These are phyloP conservation scores for Ceratosolen fusciceps DNA, from an alignment of 1,140 invertebrate species.

Conservation along the genomic window DNA sequence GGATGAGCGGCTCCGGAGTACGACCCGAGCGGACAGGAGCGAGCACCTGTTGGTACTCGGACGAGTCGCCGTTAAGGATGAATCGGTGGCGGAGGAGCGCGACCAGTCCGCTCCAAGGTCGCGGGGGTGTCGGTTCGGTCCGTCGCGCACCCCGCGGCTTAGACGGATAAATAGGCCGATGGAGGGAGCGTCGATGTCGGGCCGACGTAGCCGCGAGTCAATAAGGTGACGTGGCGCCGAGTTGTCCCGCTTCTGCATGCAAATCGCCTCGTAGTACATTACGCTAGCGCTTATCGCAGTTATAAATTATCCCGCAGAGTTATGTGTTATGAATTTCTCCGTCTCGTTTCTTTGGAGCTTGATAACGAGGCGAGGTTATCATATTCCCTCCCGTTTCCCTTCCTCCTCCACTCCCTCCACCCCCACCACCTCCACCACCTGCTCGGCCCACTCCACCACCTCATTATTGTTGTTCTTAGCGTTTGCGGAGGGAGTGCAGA, in stretches of 20 bases:
- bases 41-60: not conserved
- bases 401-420: not conserved
- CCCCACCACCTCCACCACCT: not conserved
- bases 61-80: too few species aligned
- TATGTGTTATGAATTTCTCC: conserved; percentile 35
- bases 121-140: too few species aligned
- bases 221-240: conserved; percentile 36
- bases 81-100: too few species aligned
- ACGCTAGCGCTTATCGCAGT: conserved; percentile 23
- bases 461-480: too few species aligned
- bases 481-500: too few species aligned
- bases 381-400: conserved; percentile 6
- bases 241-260: conserved; percentile 29
- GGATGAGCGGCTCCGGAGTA: too few species aligned
- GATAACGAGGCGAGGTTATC: conserved; percentile 26
- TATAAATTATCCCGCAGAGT: conserved; percentile 27
- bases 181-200: not conserved
- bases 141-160: too few species aligned
- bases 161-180: not conserved
- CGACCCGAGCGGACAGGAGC: not conserved
- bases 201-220: conserved; percentile 1
- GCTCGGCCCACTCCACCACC: not conserved
- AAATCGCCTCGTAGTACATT: conserved; percentile 37
- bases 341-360: conserved; percentile 27
- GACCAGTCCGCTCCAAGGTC: not conserved